A percentile compares a stretch with the other conserved stretches of the same genome.
These are phyloP conservation scores for Colostygia pectinataria DNA, from an alignment of 2,888 invertebrate species.

Conservation along the genomic window DNA sequence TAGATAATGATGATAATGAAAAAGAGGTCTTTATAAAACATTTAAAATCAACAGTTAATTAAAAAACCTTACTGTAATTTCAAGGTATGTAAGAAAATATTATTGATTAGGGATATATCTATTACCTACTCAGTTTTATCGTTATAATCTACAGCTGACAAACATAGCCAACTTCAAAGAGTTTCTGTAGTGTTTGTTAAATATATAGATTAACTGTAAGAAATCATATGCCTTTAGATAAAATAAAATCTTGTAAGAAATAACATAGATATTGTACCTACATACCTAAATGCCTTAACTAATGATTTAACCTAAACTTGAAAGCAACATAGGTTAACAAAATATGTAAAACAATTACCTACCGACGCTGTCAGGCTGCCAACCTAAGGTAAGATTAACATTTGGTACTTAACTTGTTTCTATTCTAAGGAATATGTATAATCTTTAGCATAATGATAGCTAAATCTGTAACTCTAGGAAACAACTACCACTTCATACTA, in stretches of 20 bases:
- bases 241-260: no score
- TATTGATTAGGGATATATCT: no score
- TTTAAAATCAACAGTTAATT: no score
- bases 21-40: no score
- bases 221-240: not conserved
- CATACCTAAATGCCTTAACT: no score
- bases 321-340: not conserved
- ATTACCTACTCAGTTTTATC: constrained; percentile 29
- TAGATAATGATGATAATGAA: no score
- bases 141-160: constrained; percentile 26
- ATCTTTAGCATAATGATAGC: constrained; percentile 17
- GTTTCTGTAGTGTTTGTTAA: constrained; percentile 12
- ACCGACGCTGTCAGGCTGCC: no score
- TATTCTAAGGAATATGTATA: constrained; percentile 8
- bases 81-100: no score
- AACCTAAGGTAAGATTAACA: no score
- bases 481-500: constrained; percentile 43
- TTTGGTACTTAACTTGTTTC: no score
- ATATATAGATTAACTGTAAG: not conserved
- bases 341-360: no score
- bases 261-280: not conserved
- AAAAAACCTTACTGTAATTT: no score
- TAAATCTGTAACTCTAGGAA: constrained; percentile 35
- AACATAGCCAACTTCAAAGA: constrained; percentile 36
- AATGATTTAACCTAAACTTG: not conserved